Evolutionary conservation across 2,888 invertebrate species (phyloP).

Genomic region (Pterostichus madidus): DNA sequence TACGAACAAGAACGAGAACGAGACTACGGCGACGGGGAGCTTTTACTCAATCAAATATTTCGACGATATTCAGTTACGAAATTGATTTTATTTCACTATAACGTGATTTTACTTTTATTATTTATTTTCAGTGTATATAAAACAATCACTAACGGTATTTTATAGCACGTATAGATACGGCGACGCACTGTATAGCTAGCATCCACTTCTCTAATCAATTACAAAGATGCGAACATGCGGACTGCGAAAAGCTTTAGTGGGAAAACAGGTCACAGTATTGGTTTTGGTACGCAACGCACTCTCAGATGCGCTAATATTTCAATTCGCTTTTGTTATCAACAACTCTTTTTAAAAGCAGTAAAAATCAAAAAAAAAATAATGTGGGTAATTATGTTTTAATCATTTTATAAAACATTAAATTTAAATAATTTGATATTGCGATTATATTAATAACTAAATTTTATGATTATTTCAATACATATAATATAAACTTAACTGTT

Average conservation of each 20-base stretch:
- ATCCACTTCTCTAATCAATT: conserved; percentile 45
- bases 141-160: background rate
- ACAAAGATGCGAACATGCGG: background rate
- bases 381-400: no score
- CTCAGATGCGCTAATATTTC: background rate
- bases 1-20: background rate
- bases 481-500: no score
- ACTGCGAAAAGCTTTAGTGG: conserved; percentile 7
- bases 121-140: background rate
- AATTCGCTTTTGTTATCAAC: background rate
- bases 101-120: conserved; percentile 4
- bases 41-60: background rate
- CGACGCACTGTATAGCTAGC: conserved; percentile 18
- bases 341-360: background rate
- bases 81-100: conserved; percentile 21
- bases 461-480: no score
- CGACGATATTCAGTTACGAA: background rate
- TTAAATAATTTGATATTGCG: no score
- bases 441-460: no score
- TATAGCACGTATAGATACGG: background rate
- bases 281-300: conserved; percentile 16
- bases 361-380: no score
- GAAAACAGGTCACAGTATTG: conserved; percentile 29
- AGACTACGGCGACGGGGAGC: background rate
- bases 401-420: no score